Conservation (phyloP, 2,797 vertebrate genomes). For the Sebastolobus alascanus region DNA sequence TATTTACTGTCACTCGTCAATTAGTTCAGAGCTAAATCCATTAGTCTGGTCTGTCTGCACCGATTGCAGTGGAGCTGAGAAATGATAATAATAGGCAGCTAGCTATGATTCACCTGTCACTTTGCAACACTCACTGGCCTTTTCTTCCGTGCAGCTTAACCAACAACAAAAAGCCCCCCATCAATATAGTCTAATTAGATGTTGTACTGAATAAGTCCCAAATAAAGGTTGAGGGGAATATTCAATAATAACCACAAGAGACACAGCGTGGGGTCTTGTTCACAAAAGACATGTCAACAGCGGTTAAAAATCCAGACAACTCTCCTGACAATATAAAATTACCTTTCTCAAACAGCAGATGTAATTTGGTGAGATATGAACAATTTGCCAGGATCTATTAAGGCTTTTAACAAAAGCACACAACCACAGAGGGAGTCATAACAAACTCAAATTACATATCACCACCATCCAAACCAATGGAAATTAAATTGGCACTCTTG, state of each 20-base stretch:
- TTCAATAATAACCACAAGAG: slow-evolving; percentile 54
- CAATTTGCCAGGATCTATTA: slow-evolving; percentile 1
- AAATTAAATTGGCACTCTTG: slow-evolving; percentile 20
- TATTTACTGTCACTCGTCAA: slow-evolving; percentile 55
- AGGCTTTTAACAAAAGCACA: slow-evolving; percentile 13
- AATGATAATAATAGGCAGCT: slow-evolving; percentile 47
- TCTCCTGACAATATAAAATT: slow-evolving; percentile 16
- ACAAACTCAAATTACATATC: slow-evolving; percentile 10
- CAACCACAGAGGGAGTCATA: neutral
- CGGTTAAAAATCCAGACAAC: slow-evolving; percentile 7
- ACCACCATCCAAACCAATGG: neutral
- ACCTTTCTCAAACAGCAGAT: neutral
- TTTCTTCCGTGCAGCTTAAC: slow-evolving; percentile 55
- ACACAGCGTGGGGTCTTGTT: slow-evolving; percentile 36
- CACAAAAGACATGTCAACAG: slow-evolving; percentile 35
- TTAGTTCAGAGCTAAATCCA: slow-evolving; percentile 62
- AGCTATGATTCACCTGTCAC: slow-evolving; percentile 70
- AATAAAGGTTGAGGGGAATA: slow-evolving; percentile 56
- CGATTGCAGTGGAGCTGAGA: slow-evolving; percentile 30
- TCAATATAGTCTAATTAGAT: slow-evolving; percentile 70
- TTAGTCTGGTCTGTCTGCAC: slow-evolving; percentile 40
- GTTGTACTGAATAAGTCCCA: slow-evolving; percentile 48
- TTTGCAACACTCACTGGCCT: slow-evolving; percentile 60
- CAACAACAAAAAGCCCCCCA: slow-evolving; percentile 53
- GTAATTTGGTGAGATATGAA: slow-evolving; percentile 22